These are phyloP conservation scores for Tachysurus fulvidraco DNA, from an alignment of 2,113 vertebrate genomes.

Conservation along the genomic window DNA sequence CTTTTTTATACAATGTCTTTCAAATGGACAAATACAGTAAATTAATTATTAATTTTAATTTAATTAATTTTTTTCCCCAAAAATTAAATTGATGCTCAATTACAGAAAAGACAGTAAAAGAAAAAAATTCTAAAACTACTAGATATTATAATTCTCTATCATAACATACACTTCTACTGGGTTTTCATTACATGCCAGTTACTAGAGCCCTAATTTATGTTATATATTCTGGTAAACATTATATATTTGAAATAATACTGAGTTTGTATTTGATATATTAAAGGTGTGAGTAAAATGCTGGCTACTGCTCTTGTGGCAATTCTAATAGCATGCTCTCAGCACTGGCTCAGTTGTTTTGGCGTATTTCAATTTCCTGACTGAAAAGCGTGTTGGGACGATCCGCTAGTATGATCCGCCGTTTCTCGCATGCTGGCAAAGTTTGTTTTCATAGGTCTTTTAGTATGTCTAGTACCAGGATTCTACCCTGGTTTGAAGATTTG, in stretches of 20 bases:
- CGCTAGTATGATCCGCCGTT: background rate
- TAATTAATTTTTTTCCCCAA: background rate
- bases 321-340: background rate
- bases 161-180: background rate
- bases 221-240: background rate
- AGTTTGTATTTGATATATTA: background rate
- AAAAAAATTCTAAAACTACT: background rate
- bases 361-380: background rate
- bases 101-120: background rate
- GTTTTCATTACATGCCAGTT: slow-evolving; percentile 1
- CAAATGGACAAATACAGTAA: background rate
- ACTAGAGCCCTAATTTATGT: background rate
- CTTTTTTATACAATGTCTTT: no score
- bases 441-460: background rate
- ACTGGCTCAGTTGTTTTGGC: background rate
- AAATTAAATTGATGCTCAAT: background rate
- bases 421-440: background rate
- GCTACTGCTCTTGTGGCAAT: background rate
- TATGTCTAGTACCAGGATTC: background rate
- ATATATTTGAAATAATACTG: background rate
- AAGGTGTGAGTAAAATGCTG: slow-evolving; percentile 1
- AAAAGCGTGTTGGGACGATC: background rate
- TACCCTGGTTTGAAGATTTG: background rate
- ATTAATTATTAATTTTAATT: no score
- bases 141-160: background rate